These are phyloP conservation scores for Microchrysa polita DNA, from an alignment of 2,888 invertebrate genomes.

Conservation along the genomic window DNA sequence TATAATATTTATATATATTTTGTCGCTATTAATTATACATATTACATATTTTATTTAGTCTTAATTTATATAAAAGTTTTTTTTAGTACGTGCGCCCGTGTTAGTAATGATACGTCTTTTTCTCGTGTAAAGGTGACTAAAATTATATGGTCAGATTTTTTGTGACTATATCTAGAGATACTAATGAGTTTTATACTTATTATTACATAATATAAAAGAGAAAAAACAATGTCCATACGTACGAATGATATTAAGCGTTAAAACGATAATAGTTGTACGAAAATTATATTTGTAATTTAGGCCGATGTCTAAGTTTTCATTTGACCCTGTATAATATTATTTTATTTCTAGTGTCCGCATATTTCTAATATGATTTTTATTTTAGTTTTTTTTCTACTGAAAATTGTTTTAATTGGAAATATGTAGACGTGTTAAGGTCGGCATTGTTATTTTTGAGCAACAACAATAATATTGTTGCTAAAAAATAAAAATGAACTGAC, in stretches of 20 bases:
- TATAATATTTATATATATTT: constrained; percentile 16
- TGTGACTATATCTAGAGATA: constrained; percentile 29
- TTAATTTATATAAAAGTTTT: neutral
- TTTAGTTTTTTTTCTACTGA: too few species aligned
- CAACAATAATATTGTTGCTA: neutral
- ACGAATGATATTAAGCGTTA: neutral
- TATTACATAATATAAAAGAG: neutral
- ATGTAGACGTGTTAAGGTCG: too few species aligned
- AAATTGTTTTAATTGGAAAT: too few species aligned
- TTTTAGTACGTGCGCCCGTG: constrained; percentile 13
- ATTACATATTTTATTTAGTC: constrained; percentile 2
- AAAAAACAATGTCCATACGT: neutral
- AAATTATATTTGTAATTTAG: too few species aligned
- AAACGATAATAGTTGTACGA: neutral
- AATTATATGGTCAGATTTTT: constrained; percentile 39
- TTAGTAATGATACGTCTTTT: constrained; percentile 6
- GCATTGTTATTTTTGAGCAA: too few species aligned
- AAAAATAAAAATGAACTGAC: neutral
- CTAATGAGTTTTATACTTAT: neutral
- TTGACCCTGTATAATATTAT: neutral
- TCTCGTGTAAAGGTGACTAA: constrained; percentile 35
- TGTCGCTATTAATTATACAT: neutral
- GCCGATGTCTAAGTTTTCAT: neutral
- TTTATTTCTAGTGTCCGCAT: neutral
- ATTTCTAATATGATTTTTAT: neutral